Conservation (phyloP, 2,797 vertebrate species). For the Artibeus lituratus region DNA sequence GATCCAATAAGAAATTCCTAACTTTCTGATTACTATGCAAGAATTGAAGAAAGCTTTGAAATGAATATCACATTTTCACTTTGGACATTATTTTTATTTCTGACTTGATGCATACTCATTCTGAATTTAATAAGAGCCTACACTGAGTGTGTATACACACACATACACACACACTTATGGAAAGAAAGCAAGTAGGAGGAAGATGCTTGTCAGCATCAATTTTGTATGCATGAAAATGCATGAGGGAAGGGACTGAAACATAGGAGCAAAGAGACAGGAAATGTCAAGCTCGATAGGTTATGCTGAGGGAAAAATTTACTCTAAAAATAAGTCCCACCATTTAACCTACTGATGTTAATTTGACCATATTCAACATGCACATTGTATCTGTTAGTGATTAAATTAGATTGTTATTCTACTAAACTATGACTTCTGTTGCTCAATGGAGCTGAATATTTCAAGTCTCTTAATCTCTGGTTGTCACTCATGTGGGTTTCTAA, state of each 20-base stretch:
- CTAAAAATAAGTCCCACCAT: slow-evolving; percentile 5
- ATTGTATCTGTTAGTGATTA: background rate
- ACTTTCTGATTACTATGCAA: background rate
- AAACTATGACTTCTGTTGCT: background rate
- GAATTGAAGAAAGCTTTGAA: background rate
- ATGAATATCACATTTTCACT: background rate
- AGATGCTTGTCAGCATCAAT: background rate
- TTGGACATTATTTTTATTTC: background rate
- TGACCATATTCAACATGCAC: slow-evolving; percentile 17
- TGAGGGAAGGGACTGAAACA: background rate
- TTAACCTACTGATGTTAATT: slow-evolving; percentile 20
- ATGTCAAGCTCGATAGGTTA: background rate
- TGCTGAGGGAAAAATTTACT: background rate
- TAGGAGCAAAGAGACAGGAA: slow-evolving; percentile 27
- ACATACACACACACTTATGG: background rate
- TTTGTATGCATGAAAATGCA: slow-evolving; percentile 10
- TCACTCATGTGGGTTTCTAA: background rate
- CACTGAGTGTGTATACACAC: background rate
- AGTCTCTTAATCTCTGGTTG: background rate
- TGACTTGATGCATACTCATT: background rate
- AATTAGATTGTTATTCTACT: background rate
- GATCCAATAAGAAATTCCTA: background rate
- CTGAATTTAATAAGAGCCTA: background rate
- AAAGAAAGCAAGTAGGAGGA: background rate
- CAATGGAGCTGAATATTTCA: background rate